Percentiles rank a stretch among this genome's conserved stretches.
Evolutionary conservation across 92 coral and sea anemone species (phyloP).

Genomic region (Meandrina meandrites): DNA sequence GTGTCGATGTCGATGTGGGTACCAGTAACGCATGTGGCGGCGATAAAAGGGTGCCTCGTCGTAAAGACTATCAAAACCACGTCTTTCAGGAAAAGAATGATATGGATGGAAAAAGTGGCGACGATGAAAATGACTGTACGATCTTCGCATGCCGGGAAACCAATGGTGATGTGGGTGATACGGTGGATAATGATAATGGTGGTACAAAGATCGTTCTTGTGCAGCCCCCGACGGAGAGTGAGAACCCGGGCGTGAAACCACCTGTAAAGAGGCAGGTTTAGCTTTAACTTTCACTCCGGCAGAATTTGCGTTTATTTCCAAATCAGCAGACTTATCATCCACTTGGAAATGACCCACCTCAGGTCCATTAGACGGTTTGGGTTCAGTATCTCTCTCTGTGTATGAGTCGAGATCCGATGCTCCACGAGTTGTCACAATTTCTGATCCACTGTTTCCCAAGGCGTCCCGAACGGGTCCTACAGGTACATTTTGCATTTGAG

Average conservation of each 20-base stretch:
- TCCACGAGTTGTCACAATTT: conserved; percentile 72
- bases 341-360: conserved; percentile 96
- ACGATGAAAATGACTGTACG: conserved; percentile 55
- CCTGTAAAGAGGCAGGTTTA: conserved; percentile 99
- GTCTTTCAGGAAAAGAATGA: conserved; percentile 24
- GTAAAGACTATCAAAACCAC: conserved; percentile 34
- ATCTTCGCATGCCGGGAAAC: conserved; percentile 78
- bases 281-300: conserved; percentile 98
- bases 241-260: conserved; percentile 96
- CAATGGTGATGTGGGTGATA: conserved; percentile 65
- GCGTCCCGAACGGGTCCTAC: conserved; percentile 66
- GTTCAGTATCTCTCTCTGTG: conserved; percentile 38
- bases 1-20: conserved; percentile 63
- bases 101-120: conserved; percentile 22
- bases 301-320: conserved; percentile 98
- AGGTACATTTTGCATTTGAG: conserved; percentile 31
- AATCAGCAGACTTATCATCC: conserved; percentile 96
- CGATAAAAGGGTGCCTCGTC: conserved; percentile 65
- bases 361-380: conserved; percentile 57
- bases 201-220: conserved; percentile 62
- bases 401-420: conserved; percentile 32
- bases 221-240: conserved; percentile 74
- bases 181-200: conserved; percentile 63
- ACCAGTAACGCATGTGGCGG: conserved; percentile 38
- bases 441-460: conserved; percentile 85